These are phyloP conservation scores for Epinotia nisella DNA, from an alignment of 2,888 invertebrate genomes.

Conservation along the genomic window DNA sequence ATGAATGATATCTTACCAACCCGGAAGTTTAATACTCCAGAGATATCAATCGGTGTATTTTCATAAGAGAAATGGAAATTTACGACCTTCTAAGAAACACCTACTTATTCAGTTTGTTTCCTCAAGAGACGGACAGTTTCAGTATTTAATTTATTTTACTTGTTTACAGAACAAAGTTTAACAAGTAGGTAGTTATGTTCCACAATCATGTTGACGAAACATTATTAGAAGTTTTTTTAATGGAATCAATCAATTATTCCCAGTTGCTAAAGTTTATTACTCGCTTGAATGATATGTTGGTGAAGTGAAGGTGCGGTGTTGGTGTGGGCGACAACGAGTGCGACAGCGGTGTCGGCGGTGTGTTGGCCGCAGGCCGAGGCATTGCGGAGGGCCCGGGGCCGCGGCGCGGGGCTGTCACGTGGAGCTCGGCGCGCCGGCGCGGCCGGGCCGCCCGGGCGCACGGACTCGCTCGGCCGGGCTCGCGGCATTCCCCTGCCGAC, in stretches of 20 bases:
- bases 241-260: neutral
- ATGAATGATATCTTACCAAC: slow-evolving; percentile 38
- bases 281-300: neutral
- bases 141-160: neutral
- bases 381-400: slow-evolving; percentile 57
- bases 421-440: slow-evolving; percentile 78
- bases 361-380: slow-evolving; percentile 49
- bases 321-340: slow-evolving; percentile 17
- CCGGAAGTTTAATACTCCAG: slow-evolving; percentile 48
- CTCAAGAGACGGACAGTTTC: slow-evolving; percentile 11
- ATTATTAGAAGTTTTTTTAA: neutral
- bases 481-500: slow-evolving; percentile 79
- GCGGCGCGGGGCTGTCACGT: slow-evolving; percentile 69
- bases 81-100: slow-evolving; percentile 43
- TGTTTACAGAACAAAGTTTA: slow-evolving; percentile 17
- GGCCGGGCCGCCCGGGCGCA: slow-evolving; percentile 76
- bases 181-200: too few relatives aligned
- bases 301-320: slow-evolving; percentile 7
- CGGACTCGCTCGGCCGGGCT: slow-evolving; percentile 61
- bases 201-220: neutral
- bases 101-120: slow-evolving; percentile 47
- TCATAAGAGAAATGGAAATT: slow-evolving; percentile 50
- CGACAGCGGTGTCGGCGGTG: slow-evolving; percentile 20
- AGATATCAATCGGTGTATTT: slow-evolving; percentile 48
- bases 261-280: neutral